phyloP scores from a whole-genome alignment of 2,888 invertebrate species.

The Operophtera brumata region DNA sequence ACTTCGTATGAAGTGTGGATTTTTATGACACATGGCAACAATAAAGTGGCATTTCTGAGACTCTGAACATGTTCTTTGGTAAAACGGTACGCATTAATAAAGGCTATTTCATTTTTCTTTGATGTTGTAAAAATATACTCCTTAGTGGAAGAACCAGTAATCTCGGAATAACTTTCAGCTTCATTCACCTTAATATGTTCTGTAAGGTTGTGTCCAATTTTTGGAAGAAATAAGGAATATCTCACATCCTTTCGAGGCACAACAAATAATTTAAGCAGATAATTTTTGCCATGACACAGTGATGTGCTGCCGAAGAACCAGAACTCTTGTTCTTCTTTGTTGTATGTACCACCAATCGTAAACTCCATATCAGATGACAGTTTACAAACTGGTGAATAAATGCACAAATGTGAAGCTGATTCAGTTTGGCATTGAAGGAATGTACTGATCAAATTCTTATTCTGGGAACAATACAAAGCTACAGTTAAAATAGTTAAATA shows the following conservation, averaged over 20 bases:
- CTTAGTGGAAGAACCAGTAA: conserved; percentile 3
- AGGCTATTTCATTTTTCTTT: conserved; percentile 49
- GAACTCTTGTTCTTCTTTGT: conserved; percentile 48
- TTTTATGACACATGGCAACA: conserved; percentile 53
- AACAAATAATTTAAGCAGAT: conserved; percentile 62
- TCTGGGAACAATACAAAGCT: background rate
- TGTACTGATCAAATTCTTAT: conserved; percentile 1
- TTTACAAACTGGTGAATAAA: conserved; percentile 50
- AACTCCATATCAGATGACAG: conserved; percentile 44
- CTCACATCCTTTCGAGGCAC: conserved; percentile 50
- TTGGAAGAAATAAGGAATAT: conserved; percentile 52
- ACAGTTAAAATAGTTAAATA: background rate
- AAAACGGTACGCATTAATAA: conserved; percentile 57
- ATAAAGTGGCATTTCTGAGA: conserved; percentile 41
- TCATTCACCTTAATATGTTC: background rate
- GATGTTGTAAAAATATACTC: conserved; percentile 42
- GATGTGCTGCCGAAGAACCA: conserved; percentile 65
- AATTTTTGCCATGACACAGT: conserved; percentile 48
- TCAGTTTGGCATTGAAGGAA: conserved; percentile 45
- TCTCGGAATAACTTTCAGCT: background rate
- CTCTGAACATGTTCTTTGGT: conserved; percentile 34
- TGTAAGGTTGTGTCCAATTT: conserved; percentile 15
- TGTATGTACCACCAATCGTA: conserved; percentile 66
- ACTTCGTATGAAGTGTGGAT: conserved; percentile 45
- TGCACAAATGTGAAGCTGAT: conserved; percentile 50